A percentile compares a stretch with the other conserved stretches of the same genome.
Evolutionary conservation across 1,140 invertebrate species (phyloP).

Genomic region (Telenomus remus): DNA sequence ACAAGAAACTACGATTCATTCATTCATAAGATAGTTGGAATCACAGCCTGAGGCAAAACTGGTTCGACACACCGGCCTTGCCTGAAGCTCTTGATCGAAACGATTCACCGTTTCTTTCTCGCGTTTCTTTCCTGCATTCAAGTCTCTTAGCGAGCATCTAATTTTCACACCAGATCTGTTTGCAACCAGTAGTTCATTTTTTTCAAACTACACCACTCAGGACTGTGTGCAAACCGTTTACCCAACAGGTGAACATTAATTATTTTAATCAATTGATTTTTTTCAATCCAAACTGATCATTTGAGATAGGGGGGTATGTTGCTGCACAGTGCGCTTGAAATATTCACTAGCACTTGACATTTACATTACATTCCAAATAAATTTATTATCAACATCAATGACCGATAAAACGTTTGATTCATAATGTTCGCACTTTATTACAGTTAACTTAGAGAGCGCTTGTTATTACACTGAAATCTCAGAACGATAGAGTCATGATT

Average conservation of each 20-base stretch:
- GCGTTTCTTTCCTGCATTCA: slow-evolving; percentile 15
- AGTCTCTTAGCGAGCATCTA: no score
- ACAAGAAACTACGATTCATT: slow-evolving; percentile 63
- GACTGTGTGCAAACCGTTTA: no score
- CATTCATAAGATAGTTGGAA: slow-evolving; percentile 64
- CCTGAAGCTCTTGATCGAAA: slow-evolving; percentile 56
- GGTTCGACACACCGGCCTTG: slow-evolving; percentile 66
- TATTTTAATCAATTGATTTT: no score
- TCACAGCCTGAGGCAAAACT: slow-evolving; percentile 64
- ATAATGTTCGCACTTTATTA: background rate
- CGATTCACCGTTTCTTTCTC: slow-evolving; percentile 38
- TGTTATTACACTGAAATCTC: no score
- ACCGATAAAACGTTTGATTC: background rate
- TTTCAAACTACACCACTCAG: no score
- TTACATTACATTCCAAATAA: background rate
- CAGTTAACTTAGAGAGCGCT: background rate
- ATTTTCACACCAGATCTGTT: no score
- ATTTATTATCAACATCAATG: background rate
- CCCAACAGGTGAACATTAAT: no score
- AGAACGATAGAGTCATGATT: no score
- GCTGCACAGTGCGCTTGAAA: no score
- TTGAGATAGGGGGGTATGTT: no score
- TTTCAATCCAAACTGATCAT: no score
- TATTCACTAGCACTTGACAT: no score
- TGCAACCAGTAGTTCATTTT: background rate